Evolutionary conservation across 1,140 invertebrate species (phyloP), one percentile per base, ranked within the genome.

Genomic region (Conopomorpha cramerella): DNA sequence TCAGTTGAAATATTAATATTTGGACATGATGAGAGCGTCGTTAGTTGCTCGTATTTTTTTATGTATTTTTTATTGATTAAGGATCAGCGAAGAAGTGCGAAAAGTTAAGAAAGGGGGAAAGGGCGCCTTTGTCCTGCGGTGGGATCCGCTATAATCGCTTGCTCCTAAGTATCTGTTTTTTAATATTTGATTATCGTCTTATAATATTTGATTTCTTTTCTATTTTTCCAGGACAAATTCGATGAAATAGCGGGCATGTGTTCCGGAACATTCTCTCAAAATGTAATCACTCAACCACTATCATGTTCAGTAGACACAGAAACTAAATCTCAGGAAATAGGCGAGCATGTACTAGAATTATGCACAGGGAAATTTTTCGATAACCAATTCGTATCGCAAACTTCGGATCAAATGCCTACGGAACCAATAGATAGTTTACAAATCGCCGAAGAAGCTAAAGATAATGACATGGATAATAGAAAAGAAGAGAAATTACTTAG

Each of bases 311-410:
- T 30, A 48, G 41, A 6, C 43, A 43, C 28, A 27, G 48, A 12
- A 17, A 45, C 55, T 13, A n/a, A n/a, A n/a, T n/a, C n/a, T 16
- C 58, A 57, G 38, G 45, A 56, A 32, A 47, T 74, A 16, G 60
- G 65, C 10, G 65, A 72, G 26, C 65, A 74, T 28, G 42, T 72
- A 11, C 34, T 47, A 19, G 55, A 52, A 2, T 34, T 74, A 13
- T 74, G 67, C 35, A 74, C 66, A 27, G 70, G 70, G 27, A 58
- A 68, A 36, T 74, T 74, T 42, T 74, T 67, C 39, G 66, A 74
- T 11, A 74, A 71, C 30, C 46, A 51, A 28, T 64, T 74, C 34
- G 40, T 70, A 30, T 55, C 65, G 13, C 65, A 55, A 54, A 30
- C 14, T 18, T 44, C 51, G 13, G 40, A 36, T 3, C 29, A 40